Conservation (phyloP, 1,140 invertebrate species). For the Apis florea region DNA sequence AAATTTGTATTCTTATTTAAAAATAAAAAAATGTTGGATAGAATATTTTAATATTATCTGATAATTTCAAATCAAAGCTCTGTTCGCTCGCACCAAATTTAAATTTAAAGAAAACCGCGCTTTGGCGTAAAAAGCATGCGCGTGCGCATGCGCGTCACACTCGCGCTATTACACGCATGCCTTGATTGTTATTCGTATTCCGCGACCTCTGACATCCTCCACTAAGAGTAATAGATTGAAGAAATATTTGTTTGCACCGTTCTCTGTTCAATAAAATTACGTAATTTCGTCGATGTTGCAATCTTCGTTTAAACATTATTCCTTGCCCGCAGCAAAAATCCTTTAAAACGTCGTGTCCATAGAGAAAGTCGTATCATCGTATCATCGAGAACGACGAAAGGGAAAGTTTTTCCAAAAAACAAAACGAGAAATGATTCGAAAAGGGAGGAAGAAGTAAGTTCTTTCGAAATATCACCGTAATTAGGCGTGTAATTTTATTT, state of each 20-base stretch:
- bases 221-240: too few relatives aligned
- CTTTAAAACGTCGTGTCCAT: background rate
- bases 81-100: background rate
- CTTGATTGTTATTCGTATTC: background rate
- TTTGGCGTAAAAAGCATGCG: background rate
- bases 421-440: background rate
- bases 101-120: background rate
- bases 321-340: background rate
- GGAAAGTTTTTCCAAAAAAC: conserved; percentile 8
- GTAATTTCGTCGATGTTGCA: conserved; percentile 13
- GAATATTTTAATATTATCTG: too few relatives aligned
- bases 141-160: background rate
- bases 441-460: background rate
- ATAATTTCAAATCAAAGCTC: too few relatives aligned
- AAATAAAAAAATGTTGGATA: too few relatives aligned
- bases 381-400: background rate
- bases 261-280: background rate
- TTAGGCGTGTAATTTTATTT: background rate
- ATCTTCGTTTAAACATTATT: conserved; percentile 4
- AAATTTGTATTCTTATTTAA: too few relatives aligned
- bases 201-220: background rate
- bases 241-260: conserved; percentile 1
- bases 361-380: conserved; percentile 7
- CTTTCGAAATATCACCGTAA: background rate
- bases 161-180: background rate